Evolutionary conservation across 2,797 vertebrate species (phyloP).

Genomic region (Vultur gryphus): DNA sequence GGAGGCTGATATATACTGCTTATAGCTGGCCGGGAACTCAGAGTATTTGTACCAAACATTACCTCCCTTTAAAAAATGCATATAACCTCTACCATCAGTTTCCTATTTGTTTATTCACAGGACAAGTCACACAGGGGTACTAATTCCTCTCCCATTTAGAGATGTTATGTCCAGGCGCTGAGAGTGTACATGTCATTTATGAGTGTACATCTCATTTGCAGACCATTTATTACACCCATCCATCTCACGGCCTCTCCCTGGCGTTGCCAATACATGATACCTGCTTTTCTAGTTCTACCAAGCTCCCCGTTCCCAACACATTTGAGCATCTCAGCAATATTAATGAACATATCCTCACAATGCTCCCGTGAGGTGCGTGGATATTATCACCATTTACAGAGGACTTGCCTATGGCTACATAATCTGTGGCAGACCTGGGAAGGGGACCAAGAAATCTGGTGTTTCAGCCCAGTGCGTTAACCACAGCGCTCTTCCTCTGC

Average conservation of each 20-base stretch:
- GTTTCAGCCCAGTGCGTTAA: neutral
- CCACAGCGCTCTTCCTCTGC: neutral
- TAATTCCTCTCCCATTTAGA: neutral
- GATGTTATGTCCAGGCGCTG: neutral
- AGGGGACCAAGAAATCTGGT: slow-evolving; percentile 17
- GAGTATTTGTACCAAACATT: neutral
- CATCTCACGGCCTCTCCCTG: neutral
- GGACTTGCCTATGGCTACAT: slow-evolving; percentile 18
- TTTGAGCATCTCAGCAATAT: neutral
- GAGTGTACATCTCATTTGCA: neutral
- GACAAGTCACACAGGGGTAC: neutral
- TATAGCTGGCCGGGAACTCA: neutral
- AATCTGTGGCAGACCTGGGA: slow-evolving; percentile 43
- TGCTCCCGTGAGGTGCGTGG: neutral
- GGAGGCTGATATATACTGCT: neutral
- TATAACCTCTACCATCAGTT: neutral
- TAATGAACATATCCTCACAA: slow-evolving; percentile 35
- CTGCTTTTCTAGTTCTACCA: neutral
- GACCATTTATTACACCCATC: neutral
- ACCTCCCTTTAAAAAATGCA: neutral
- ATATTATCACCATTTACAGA: slow-evolving; percentile 26
- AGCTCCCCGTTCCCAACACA: neutral
- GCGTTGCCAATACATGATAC: neutral
- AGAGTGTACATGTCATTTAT: neutral
- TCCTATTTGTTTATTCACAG: neutral